These are phyloP conservation scores for Drosophila miranda DNA, from an alignment of 1,140 invertebrate genomes.

Conservation along the genomic window DNA sequence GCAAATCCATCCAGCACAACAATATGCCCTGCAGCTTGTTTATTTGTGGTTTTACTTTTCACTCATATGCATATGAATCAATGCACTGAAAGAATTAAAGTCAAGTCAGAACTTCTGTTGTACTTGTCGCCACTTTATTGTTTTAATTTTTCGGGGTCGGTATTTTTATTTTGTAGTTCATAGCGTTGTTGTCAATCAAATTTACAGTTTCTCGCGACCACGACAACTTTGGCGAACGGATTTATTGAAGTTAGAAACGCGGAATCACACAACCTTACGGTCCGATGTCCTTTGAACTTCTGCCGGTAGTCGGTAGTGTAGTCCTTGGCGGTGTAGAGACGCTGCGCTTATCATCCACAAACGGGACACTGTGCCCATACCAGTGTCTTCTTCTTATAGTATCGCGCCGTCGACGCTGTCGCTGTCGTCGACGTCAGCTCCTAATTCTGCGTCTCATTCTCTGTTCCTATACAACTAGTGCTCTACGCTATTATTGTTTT, in stretches of 20 bases:
- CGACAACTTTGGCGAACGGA: constrained; percentile 6
- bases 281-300: constrained; percentile 79
- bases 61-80: too few species aligned
- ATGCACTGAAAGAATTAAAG: too few species aligned
- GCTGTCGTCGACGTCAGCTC: constrained; percentile 36
- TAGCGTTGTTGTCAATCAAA: not conserved
- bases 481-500: constrained; percentile 66
- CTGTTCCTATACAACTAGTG: constrained; percentile 28
- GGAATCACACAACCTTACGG: constrained; percentile 66
- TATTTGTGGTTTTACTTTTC: too few species aligned
- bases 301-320: constrained; percentile 43
- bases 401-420: constrained; percentile 28
- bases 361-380: constrained; percentile 60
- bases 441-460: constrained; percentile 62
- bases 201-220: constrained; percentile 16
- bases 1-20: too few species aligned
- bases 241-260: constrained; percentile 28
- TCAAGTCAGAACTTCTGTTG: not conserved
- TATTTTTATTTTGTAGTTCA: too few species aligned
- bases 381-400: constrained; percentile 67
- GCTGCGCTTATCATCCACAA: constrained; percentile 70
- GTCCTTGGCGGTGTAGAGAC: constrained; percentile 26
- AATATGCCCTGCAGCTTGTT: too few species aligned
- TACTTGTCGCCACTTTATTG: not conserved
- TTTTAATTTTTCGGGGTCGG: too few species aligned